Conservation (phyloP, 2,797 vertebrate species). For the Smutsia temminckii region DNA sequence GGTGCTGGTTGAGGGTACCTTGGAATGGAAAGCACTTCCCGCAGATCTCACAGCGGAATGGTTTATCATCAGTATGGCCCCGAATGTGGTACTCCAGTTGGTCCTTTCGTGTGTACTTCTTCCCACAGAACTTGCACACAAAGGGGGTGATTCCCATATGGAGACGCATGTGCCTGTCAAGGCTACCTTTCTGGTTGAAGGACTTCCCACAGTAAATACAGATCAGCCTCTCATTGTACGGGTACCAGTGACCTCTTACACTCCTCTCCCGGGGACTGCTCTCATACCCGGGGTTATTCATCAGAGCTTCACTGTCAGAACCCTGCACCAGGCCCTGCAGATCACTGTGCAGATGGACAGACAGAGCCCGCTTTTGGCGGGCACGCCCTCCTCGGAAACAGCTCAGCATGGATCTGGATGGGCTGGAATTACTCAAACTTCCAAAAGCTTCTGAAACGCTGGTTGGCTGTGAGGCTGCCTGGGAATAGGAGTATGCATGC, state of each 20-base stretch:
- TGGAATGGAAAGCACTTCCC: conserved; percentile 99
- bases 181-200: conserved; percentile 99
- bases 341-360: conserved; percentile 84
- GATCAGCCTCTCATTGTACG: conserved; percentile 95
- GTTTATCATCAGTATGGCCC: conserved; percentile 99
- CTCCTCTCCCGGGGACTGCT: conserved; percentile 93
- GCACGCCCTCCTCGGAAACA: conserved; percentile 93
- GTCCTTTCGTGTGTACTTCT: conserved; percentile 99
- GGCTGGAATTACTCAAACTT: conserved; percentile 93
- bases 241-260: conserved; percentile 95
- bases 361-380: conserved; percentile 90
- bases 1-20: conserved; percentile 98
- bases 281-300: conserved; percentile 88
- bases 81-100: conserved; percentile 99
- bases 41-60: conserved; percentile 99
- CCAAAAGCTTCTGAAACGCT: conserved; percentile 88
- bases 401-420: conserved; percentile 95
- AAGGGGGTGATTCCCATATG: conserved; percentile 99
- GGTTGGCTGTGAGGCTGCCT: conserved; percentile 86
- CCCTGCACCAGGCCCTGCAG: conserved; percentile 84
- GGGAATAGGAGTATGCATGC: conserved; percentile 93
- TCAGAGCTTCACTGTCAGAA: conserved; percentile 88
- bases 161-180: conserved; percentile 98
- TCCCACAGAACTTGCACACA: conserved; percentile 98
- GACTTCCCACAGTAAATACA: conserved; percentile 99